These are phyloP conservation scores for Spondyliosoma cantharus DNA, from an alignment of 2,797 vertebrate species.

Conservation along the genomic window DNA sequence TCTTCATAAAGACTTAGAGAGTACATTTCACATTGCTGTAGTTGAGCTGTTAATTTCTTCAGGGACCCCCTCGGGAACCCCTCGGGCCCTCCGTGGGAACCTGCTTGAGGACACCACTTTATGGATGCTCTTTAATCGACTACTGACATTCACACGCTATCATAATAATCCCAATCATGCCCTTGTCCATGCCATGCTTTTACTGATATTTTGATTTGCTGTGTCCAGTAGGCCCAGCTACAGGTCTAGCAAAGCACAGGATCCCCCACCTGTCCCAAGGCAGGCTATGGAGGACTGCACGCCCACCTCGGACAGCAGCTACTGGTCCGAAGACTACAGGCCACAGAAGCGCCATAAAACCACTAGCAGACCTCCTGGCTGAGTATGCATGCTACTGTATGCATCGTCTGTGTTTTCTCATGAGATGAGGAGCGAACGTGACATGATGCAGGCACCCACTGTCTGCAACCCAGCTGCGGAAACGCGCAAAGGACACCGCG, in stretches of 20 bases:
- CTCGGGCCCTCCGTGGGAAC: not conserved
- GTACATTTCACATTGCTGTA: slow-evolving; percentile 12
- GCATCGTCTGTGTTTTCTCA: not conserved
- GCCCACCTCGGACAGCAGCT: not conserved
- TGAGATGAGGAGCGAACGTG: slow-evolving; percentile 64
- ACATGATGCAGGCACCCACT: slow-evolving; percentile 59
- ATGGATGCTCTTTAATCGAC: not conserved
- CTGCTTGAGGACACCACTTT: not conserved
- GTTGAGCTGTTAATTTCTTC: slow-evolving; percentile 15
- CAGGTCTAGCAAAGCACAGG: not conserved
- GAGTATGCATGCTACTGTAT: not conserved
- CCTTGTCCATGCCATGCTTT: not conserved
- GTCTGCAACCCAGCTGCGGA: slow-evolving; percentile 47
- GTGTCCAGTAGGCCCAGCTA: slow-evolving; percentile 24
- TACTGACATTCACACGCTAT: not conserved
- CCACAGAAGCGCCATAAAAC: not conserved
- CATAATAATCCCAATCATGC: not conserved
- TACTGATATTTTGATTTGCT: not conserved
- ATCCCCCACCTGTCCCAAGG: not conserved
- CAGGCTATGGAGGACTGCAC: not conserved
- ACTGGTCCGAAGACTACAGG: not conserved
- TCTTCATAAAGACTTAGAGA: not conserved
- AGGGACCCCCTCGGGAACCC: not conserved
- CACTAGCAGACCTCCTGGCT: not conserved
- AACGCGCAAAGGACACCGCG: slow-evolving; percentile 59